Evolutionary conservation across 2,797 vertebrate species (phyloP).

Genomic region (Cuculus canorus): DNA sequence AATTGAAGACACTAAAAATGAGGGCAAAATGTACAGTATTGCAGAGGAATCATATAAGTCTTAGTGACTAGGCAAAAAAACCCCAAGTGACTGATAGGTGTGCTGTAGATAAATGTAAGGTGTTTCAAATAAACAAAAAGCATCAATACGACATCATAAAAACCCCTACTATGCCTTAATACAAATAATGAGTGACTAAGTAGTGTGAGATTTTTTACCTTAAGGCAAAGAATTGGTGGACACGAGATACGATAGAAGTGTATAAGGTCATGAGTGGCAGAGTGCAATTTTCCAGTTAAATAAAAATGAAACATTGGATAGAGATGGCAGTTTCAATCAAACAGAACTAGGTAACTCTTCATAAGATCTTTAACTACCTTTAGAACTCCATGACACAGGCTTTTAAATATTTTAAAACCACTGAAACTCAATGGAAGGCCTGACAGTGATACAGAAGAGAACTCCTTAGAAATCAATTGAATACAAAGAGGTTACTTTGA

Average conservation of each 20-base stretch:
- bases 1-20: neutral
- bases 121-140: neutral
- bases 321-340: neutral
- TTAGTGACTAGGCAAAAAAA: neutral
- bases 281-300: neutral
- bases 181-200: neutral
- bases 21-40: neutral
- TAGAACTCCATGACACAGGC: neutral
- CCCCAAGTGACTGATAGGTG: neutral
- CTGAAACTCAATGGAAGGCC: neutral
- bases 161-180: neutral
- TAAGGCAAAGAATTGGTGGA: neutral
- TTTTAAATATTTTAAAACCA: neutral
- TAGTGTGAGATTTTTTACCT: neutral
- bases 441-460: fast-evolving
- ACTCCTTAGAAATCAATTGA: neutral
- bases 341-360: neutral
- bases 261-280: neutral
- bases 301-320: neutral
- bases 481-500: neutral
- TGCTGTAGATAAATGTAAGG: neutral
- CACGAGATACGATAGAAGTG: neutral
- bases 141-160: neutral
- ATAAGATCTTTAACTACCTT: neutral
- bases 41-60: neutral